Evolutionary conservation across 2,113 vertebrate species (phyloP), one percentile per base, ranked within the genome.

Genomic region (Rhinichthys klamathensis): DNA sequence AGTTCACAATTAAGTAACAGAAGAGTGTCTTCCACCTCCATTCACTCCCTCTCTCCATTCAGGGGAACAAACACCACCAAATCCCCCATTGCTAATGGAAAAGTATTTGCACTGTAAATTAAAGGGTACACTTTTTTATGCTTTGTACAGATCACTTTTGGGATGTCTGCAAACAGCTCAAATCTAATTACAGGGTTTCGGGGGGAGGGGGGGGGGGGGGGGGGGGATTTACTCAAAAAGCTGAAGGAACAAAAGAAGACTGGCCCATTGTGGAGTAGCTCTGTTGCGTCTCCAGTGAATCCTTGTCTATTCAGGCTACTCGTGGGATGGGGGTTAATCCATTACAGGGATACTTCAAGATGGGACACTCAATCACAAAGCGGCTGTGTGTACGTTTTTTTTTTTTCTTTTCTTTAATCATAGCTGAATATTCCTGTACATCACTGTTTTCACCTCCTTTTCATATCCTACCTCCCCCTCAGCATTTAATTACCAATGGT

Each of bases 1-100:
- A 94, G 94, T 96, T 94, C 93, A 96, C 96, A 96, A 96, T 96
- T 95, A 96, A 95, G 94, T 93, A 95, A 96, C 96, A 95, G 93
- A 95, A 93, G 95, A 93, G 92, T 91, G 89, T 90, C 77, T 92
- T 92, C 91, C 74, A 76, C 89, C 87, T 87, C 51, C 49, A 2
- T 41, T 58, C 16, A 90, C 91, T 72, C 93, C 94, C 93, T 94
- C 86, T 90, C 78, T 72, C 89, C 90, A 90, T 91, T 91, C 90
- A 67, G 92, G 67, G 65, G 92, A 93, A 93, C 91, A 94, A 95
- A 95, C 72, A 80, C 93, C 89, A 90, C 88, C 86, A 93, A 92
- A 90, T 92, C 93, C 94, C 94, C 90, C 88, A 94, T 88, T 27
- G 38, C 13, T 89, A 93, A 94, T 94, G 90, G 94, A 95, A 95